Conservation (phyloP, 2,888 invertebrate species). For the Meloe dianella region DNA sequence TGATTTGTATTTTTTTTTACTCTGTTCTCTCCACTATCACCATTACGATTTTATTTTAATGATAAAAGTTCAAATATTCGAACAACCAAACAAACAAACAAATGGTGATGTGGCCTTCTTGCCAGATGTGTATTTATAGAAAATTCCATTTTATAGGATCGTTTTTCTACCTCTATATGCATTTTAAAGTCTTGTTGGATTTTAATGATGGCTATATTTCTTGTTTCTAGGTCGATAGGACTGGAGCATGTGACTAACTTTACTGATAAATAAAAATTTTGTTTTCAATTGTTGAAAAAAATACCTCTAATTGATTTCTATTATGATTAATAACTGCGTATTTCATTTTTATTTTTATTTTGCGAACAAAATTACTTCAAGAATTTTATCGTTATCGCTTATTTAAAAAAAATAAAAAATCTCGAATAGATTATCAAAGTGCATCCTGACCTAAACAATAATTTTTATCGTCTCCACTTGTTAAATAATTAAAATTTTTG, state of each 20-base stretch:
- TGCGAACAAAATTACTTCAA: not conserved
- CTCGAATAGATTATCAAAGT: conserved; percentile 6
- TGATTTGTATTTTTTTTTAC: not conserved
- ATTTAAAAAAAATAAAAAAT: not conserved
- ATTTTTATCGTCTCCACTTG: not conserved
- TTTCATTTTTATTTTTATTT: not conserved
- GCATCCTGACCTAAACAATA: conserved; percentile 5
- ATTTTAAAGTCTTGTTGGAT: conserved; percentile 6
- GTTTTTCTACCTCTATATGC: not conserved
- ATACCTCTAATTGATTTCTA: not conserved
- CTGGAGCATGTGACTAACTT: not conserved
- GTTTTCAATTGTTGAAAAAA: not conserved
- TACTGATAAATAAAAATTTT: conserved; percentile 7
- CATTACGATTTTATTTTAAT: not conserved
- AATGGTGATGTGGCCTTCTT: conserved; percentile 20
- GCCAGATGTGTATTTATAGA: conserved; percentile 32
- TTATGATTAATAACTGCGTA: not conserved
- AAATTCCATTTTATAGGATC: conserved; percentile 32
- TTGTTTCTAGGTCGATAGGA: not conserved
- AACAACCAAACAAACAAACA: too few species aligned
- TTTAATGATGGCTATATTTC: conserved; percentile 12
- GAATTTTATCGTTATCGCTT: conserved; percentile 8
- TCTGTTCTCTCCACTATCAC: not conserved
- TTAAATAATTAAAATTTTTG: not conserved
- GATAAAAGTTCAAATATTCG: not conserved